These are phyloP conservation scores for Sepioteuthis lessoniana DNA, from an alignment of 2,888 invertebrate species.

Conservation along the genomic window DNA sequence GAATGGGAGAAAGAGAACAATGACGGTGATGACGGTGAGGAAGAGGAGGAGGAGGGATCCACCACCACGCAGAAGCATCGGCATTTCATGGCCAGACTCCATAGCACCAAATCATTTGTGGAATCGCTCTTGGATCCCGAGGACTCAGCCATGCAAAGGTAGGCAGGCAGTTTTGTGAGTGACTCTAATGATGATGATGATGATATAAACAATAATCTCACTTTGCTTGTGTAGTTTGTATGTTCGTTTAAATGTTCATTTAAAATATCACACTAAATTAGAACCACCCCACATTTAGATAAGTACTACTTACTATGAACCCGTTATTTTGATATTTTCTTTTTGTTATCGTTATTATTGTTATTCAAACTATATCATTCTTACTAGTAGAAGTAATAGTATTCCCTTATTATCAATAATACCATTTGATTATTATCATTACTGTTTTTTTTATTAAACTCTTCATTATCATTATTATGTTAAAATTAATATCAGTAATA, in stretches of 20 bases:
- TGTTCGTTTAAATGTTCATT: not conserved
- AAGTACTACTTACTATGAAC: no score
- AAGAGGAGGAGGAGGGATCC: conserved; percentile 45
- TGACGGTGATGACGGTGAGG: not conserved
- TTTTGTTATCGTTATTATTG: not conserved
- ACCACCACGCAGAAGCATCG: conserved; percentile 36
- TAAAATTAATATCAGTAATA: no score
- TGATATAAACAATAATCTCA: not conserved
- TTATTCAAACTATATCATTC: no score
- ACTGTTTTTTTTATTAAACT: no score
- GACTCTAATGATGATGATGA: not conserved
- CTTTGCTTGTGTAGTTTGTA: not conserved
- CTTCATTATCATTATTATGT: no score
- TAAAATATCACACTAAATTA: not conserved
- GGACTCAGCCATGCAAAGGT: conserved; percentile 45
- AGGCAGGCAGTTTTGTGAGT: not conserved
- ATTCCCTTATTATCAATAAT: no score
- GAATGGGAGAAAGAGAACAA: conserved; percentile 39
- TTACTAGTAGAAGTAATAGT: no score
- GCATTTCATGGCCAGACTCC: conserved; percentile 45
- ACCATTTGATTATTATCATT: no score
- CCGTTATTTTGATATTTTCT: not conserved
- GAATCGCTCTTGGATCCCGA: conserved; percentile 44
- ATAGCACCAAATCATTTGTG: conserved; percentile 43
- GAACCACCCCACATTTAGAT: no score